Conservation (phyloP, 2,888 invertebrate genomes). For the Ectemnius continuus region DNA sequence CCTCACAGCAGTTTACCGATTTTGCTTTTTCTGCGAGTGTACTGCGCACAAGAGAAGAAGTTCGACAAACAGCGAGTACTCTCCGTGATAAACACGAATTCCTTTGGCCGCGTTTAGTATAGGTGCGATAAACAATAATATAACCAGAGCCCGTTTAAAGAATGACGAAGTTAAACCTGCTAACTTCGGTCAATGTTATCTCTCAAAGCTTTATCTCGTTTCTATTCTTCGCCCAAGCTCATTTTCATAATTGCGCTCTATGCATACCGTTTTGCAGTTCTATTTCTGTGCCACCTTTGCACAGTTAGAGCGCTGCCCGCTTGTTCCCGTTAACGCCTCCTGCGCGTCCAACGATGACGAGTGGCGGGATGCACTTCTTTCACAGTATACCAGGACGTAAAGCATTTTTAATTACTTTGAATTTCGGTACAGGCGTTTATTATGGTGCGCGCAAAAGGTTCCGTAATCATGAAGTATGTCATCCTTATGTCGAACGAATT, state of each 20-base stretch:
- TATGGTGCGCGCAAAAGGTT: conserved; percentile 20
- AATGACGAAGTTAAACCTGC: conserved; percentile 64
- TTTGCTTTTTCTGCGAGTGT: too few relatives aligned
- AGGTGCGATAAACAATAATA: conserved; percentile 29
- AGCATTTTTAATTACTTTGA: conserved; percentile 62
- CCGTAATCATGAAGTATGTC: conserved; percentile 20
- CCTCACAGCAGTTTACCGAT: too few relatives aligned
- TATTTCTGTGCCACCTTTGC: conserved; percentile 49
- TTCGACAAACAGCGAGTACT: neutral
- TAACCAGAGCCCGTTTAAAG: conserved; percentile 59
- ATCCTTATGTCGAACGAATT: too few relatives aligned
- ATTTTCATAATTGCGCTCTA: conserved; percentile 63
- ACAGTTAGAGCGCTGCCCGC: conserved; percentile 26
- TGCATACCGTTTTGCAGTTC: conserved; percentile 44
- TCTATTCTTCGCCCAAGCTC: conserved; percentile 58
- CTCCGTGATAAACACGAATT: conserved; percentile 55
- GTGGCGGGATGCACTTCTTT: conserved; percentile 28
- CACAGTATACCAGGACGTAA: conserved; percentile 35
- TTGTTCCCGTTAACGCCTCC: too few relatives aligned
- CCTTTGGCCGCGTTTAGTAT: conserved; percentile 16
- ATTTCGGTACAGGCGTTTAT: conserved; percentile 42
- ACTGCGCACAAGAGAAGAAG: too few relatives aligned
- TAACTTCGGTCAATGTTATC: conserved; percentile 65
- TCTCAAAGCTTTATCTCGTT: conserved; percentile 63
- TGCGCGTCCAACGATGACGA: neutral